Base-by-base conservation (phyloP, 2,113 vertebrate species). In the Eclectus roratus region DNA sequence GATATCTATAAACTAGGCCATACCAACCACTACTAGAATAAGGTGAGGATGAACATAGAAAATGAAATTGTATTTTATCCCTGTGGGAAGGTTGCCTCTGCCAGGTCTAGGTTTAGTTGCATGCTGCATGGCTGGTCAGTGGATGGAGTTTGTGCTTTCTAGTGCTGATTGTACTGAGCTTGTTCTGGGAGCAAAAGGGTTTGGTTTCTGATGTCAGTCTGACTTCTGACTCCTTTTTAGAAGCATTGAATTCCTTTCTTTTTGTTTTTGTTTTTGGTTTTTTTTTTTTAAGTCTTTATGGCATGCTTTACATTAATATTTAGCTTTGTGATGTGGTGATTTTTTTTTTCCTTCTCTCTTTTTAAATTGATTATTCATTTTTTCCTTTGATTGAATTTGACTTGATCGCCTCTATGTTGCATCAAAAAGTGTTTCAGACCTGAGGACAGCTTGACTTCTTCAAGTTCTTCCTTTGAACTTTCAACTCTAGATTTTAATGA, bases 401-500 rank as follows among this genome's bases (percentile, higher is more conserved):
- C 63, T 91, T 91, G 49, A 6, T 89, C 89, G 72, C 91, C 64
- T 94, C 58, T 63, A 1, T 58, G 53, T 86, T 11, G 8, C 84
- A 93, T 97, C 81, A 94, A 81, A 95, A 93, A 85, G 17, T 52
- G 37, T 80, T 94, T 58, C 20, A 92, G 69, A 53, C 80, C 53
- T 90, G 71, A 61, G 66, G 89, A 96, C 74, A 89, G 84, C 88
- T 96, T 91, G 96, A 72, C 84, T 93, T 94, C 87, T 87, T 61
- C 24, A 80, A 76, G 69, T 85, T 81, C 52, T 95, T 93, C 46
- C 85, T 96, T 84, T 96, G 79, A 92, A 73, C 73, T 94, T 97
- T 95, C 73, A 91, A 6, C 88, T 93, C 50, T 28, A 85, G 53
- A 66, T 95, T 97, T 96, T 96, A 96, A 94, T 94, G 80, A 97